A percentile compares a stretch with the other conserved stretches of the same genome.
These are phyloP conservation scores for Myiothlypis coronata DNA, from an alignment of 2,797 vertebrate genomes.

Conservation along the genomic window DNA sequence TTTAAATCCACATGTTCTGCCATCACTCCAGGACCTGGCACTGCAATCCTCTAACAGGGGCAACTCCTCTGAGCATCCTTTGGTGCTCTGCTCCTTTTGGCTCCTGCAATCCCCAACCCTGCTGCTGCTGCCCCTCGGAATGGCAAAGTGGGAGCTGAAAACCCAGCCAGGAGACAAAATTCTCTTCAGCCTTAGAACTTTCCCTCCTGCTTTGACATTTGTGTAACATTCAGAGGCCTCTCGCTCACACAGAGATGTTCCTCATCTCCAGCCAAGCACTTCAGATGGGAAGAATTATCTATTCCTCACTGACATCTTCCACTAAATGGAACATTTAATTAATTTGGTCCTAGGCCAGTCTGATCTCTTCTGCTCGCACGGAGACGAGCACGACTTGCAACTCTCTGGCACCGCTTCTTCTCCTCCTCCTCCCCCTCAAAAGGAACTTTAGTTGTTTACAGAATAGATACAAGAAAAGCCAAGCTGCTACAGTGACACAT, in stretches of 20 bases:
- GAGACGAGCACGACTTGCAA: slow-evolving; percentile 14
- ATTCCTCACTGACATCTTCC: slow-evolving; percentile 57
- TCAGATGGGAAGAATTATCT: slow-evolving; percentile 43
- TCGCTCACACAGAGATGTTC: neutral
- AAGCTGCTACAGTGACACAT: slow-evolving; percentile 34
- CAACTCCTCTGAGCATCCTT: neutral
- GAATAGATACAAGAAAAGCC: slow-evolving; percentile 45
- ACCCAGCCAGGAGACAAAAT: neutral
- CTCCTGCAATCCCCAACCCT: neutral
- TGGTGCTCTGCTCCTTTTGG: neutral
- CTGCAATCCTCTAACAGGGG: neutral
- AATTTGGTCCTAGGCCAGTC: slow-evolving; percentile 44
- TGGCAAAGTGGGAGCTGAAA: neutral
- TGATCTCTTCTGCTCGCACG: slow-evolving; percentile 19
- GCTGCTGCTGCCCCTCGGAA: neutral
- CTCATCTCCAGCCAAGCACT: slow-evolving; percentile 6
- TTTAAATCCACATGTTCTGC: neutral
- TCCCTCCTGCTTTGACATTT: slow-evolving; percentile 13
- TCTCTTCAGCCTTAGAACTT: slow-evolving; percentile 23
- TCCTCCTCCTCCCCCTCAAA: slow-evolving; percentile 22
- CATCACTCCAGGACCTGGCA: neutral
- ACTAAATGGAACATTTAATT: slow-evolving; percentile 65
- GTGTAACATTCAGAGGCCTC: slow-evolving; percentile 24
- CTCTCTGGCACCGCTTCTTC: neutral
- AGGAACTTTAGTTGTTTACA: slow-evolving; percentile 61